phyloP scores from a whole-genome alignment of 2,113 vertebrate species.

The Struthio camelus region DNA sequence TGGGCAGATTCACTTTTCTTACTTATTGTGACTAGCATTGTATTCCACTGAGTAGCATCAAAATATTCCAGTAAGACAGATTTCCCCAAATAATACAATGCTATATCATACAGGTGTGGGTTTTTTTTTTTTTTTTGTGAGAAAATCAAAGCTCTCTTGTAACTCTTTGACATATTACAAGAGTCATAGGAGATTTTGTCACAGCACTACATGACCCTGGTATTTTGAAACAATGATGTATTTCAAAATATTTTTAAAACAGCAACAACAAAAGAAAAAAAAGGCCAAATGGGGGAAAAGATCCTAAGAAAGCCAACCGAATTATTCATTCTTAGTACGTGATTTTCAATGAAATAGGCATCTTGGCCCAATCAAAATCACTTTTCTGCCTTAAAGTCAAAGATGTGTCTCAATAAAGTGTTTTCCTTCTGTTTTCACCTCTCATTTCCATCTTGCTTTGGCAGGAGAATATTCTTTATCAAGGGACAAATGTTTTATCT shows the following conservation, averaged over 20 bases:
- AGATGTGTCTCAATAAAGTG: neutral
- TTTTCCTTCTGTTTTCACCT: constrained; percentile 17
- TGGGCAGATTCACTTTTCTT: neutral
- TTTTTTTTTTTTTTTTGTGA: neutral
- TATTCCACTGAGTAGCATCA: neutral
- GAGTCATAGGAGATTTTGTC: neutral
- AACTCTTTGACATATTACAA: neutral
- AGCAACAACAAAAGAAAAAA: too few relatives aligned
- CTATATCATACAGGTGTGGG: neutral
- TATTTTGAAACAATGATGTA: neutral
- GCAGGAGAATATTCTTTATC: constrained; percentile 16
- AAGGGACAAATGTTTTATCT: neutral
- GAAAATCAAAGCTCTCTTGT: neutral
- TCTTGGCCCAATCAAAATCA: constrained; percentile 15
- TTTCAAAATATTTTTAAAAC: neutral
- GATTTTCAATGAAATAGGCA: neutral
- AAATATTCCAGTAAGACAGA: neutral
- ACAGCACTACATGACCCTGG: neutral
- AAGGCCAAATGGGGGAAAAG: neutral
- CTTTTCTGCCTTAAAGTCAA: constrained; percentile 20
- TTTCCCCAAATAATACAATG: neutral
- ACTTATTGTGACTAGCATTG: neutral
- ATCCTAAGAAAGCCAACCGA: neutral
- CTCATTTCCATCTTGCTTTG: constrained; percentile 17
- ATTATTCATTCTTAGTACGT: neutral